Conservation (phyloP, 2,797 vertebrate species). For the Schizothorax lantsangensis region DNA sequence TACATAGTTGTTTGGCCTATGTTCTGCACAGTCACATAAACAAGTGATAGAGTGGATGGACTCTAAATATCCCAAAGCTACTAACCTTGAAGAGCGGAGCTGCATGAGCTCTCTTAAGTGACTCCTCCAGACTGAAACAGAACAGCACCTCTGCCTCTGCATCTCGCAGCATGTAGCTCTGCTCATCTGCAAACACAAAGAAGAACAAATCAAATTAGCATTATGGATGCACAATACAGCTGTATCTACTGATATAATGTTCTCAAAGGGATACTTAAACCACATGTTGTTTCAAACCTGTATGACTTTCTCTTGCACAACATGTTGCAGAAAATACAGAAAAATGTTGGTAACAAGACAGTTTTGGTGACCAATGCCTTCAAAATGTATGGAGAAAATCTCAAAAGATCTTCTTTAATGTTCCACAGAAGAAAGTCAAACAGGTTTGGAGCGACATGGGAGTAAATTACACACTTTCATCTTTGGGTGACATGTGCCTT, state of each 20-base stretch:
- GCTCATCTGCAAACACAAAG: conserved; percentile 84
- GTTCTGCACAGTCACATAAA: conserved; percentile 12
- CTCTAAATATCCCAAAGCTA: conserved; percentile 4
- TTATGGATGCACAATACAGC: neutral
- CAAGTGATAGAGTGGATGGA: neutral
- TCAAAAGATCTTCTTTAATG: neutral
- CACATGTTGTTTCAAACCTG: neutral
- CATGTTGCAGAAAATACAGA: neutral
- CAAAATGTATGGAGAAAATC: neutral
- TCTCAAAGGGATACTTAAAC: neutral
- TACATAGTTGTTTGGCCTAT: neutral
- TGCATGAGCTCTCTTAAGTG: conserved; percentile 87
- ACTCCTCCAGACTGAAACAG: conserved; percentile 94
- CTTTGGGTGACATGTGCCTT: neutral
- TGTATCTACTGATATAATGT: neutral
- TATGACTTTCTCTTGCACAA: neutral
- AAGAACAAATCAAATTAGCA: neutral
- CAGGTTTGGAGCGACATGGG: neutral
- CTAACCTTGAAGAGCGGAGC: conserved; percentile 92
- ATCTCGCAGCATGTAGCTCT: conserved; percentile 88
- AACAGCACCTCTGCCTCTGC: conserved; percentile 96
- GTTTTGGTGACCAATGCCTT: neutral
- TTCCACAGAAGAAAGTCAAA: neutral
- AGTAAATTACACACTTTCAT: neutral
- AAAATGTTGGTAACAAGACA: neutral